Evolutionary conservation across 1,140 invertebrate species (phyloP).

Genomic region (Drosophila lacteicornis): DNA sequence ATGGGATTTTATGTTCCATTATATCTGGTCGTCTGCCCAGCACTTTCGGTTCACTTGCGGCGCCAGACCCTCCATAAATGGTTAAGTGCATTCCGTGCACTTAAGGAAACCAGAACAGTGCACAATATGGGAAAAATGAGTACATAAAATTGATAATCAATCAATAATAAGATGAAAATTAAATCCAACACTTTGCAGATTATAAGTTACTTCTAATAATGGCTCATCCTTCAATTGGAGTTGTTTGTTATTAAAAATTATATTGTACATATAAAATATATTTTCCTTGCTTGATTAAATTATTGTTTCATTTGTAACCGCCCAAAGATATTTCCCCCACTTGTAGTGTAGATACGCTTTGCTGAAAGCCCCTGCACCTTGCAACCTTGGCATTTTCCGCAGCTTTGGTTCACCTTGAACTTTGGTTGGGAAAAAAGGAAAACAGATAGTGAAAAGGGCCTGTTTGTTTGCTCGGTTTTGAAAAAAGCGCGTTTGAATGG

Average conservation of each 20-base stretch:
- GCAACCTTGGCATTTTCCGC: slow-evolving; percentile 32
- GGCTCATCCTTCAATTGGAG: too few species aligned
- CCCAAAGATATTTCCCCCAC: neutral
- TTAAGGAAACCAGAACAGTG: neutral
- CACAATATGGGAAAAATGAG: neutral
- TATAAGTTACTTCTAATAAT: too few species aligned
- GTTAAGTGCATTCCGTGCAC: slow-evolving; percentile 15
- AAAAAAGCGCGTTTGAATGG: slow-evolving; percentile 50
- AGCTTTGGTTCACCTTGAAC: slow-evolving; percentile 41
- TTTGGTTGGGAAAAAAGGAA: slow-evolving; percentile 17
- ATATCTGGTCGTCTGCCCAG: slow-evolving; percentile 38
- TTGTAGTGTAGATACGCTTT: neutral
- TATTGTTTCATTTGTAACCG: too few species aligned
- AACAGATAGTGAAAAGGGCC: slow-evolving; percentile 10
- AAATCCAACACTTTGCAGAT: neutral
- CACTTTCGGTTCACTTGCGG: slow-evolving; percentile 31
- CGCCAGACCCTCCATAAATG: slow-evolving; percentile 45
- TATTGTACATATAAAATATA: too few species aligned
- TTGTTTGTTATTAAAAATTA: too few species aligned
- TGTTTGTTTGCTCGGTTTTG: slow-evolving; percentile 31
- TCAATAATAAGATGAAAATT: neutral
- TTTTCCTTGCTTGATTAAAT: too few species aligned
- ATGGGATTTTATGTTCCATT: slow-evolving; percentile 62
- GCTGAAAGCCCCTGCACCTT: neutral
- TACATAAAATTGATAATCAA: too few species aligned